Conservation (phyloP, 2,888 invertebrate genomes). For the Lithophane ornitopus region DNA sequence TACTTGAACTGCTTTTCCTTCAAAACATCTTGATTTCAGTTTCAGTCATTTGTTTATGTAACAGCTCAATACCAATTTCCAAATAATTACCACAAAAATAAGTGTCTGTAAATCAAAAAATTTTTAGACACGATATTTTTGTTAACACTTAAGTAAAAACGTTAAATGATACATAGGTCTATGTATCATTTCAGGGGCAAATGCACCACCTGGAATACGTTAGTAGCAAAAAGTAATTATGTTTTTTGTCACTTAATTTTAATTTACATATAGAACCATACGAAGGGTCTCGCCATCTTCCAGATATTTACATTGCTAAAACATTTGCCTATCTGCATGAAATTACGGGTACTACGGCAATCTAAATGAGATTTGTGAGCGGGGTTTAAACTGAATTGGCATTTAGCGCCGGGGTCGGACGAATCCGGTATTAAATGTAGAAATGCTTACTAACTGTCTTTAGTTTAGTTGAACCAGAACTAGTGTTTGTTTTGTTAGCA, state of each 20-base stretch:
- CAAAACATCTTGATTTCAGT: neutral
- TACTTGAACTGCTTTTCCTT: neutral
- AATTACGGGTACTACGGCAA: constrained; percentile 70
- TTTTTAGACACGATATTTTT: neutral
- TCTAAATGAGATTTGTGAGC: constrained; percentile 75
- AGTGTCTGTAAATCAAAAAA: neutral
- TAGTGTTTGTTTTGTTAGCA: neutral
- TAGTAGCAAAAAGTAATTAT: constrained; percentile 8
- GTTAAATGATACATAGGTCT: neutral
- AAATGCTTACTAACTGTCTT: constrained; percentile 45
- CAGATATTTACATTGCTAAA: constrained; percentile 64
- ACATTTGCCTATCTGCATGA: constrained; percentile 67
- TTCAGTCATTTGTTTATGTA: neutral
- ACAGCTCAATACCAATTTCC: neutral
- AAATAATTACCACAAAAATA: neutral
- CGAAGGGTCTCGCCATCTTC: constrained; percentile 42
- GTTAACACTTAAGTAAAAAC: neutral
- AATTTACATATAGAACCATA: constrained; percentile 60
- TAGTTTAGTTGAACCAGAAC: constrained; percentile 23
- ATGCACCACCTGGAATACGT: neutral
- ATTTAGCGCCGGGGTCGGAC: constrained; percentile 75
- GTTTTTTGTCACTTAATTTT: constrained; percentile 28
- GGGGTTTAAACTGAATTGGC: constrained; percentile 75
- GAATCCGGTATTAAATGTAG: constrained; percentile 68
- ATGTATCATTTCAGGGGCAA: too few species aligned